Conservation (phyloP, 1,140 invertebrate genomes). For the Charaxes varanes region DNA sequence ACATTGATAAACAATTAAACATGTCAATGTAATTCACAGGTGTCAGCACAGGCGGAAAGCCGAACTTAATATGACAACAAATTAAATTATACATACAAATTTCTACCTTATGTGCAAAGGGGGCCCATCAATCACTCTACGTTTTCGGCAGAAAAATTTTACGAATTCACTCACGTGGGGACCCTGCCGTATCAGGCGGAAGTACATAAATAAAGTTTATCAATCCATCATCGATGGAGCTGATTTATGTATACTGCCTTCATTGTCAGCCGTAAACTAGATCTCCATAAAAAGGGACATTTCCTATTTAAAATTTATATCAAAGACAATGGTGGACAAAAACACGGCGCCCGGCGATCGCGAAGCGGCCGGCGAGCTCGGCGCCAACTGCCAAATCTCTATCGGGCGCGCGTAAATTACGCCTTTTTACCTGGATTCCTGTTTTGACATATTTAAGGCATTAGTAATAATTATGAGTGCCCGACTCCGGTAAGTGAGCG, state of each 20-base stretch:
- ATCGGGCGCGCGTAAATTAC: slow-evolving; percentile 72
- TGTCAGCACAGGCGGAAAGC: no score
- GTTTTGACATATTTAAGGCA: slow-evolving; percentile 75
- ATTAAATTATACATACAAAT: no score
- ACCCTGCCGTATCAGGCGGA: slow-evolving; percentile 42
- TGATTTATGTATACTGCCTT: slow-evolving; percentile 69
- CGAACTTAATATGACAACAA: no score
- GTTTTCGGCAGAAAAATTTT: slow-evolving; percentile 13
- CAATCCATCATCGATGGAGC: slow-evolving; percentile 66
- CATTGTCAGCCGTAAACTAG: slow-evolving; percentile 70
- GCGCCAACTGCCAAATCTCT: slow-evolving; percentile 73
- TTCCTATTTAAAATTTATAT: slow-evolving; percentile 74
- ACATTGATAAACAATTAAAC: no score
- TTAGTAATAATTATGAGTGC: slow-evolving; percentile 74
- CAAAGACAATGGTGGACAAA: slow-evolving; percentile 73
- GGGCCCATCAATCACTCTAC: background rate
- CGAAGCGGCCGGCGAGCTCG: slow-evolving; percentile 41
- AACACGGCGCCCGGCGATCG: slow-evolving; percentile 65
- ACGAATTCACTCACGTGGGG: slow-evolving; percentile 28
- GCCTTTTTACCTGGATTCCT: slow-evolving; percentile 73
- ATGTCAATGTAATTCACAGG: no score
- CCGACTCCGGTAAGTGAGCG: slow-evolving; percentile 51
- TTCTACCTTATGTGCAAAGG: no score
- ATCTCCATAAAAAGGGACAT: slow-evolving; percentile 73
- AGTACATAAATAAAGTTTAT: slow-evolving; percentile 73